Conservation (phyloP, 2,888 invertebrate genomes). For the Nomada ferruginata region DNA sequence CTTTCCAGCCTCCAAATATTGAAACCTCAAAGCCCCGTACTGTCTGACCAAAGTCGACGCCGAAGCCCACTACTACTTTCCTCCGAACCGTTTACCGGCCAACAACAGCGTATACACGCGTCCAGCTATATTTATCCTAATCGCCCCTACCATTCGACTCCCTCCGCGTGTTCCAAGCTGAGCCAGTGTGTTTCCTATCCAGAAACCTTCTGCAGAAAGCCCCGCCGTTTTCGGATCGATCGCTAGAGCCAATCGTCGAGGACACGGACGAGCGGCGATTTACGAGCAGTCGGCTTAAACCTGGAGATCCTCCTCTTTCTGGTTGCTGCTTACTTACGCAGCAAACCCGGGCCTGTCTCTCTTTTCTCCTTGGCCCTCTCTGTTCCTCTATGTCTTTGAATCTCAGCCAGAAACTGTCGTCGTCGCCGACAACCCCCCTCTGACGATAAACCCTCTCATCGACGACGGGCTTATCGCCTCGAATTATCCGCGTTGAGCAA, state of each 20-base stretch:
- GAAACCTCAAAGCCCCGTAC: no score
- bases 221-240: slow-evolving; percentile 60
- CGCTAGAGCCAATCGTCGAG: slow-evolving; percentile 60
- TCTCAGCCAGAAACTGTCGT: slow-evolving; percentile 54
- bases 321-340: slow-evolving; percentile 70
- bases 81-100: slow-evolving; percentile 6
- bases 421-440: slow-evolving; percentile 55
- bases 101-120: slow-evolving; percentile 26
- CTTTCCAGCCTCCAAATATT: background rate
- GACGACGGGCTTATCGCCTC: slow-evolving; percentile 69
- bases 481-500: slow-evolving; percentile 65
- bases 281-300: slow-evolving; percentile 71
- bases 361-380: slow-evolving; percentile 1
- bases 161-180: slow-evolving; percentile 1
- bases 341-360: background rate
- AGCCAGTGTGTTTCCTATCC: slow-evolving; percentile 2
- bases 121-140: slow-evolving; percentile 47
- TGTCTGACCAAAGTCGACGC: no score
- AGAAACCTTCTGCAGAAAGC: slow-evolving; percentile 16
- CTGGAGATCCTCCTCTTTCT: slow-evolving; percentile 72
- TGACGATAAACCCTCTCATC: slow-evolving; percentile 72
- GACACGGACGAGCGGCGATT: slow-evolving; percentile 64
- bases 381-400: slow-evolving; percentile 54
- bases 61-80: background rate
- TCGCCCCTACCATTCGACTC: slow-evolving; percentile 19